Evolutionary conservation across 2,888 invertebrate species (phyloP), one percentile per base, ranked within the genome.

Genomic region (Andrena dorsata): DNA sequence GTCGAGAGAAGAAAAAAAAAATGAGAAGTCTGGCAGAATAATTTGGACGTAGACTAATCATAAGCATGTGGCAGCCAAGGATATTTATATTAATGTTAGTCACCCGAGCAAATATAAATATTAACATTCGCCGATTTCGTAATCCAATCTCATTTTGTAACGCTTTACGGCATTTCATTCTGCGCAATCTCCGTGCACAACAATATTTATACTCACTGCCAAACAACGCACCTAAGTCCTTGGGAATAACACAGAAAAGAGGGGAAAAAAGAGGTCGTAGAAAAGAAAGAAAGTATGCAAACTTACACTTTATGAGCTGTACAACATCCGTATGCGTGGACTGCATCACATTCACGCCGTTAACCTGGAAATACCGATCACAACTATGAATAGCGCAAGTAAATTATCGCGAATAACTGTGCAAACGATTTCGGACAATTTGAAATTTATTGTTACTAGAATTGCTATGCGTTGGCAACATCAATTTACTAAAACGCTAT

Each of bases 281-380:
- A 83, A 82, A 76, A 73, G 77, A 84, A 83, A 80, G 69, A 73
- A 84, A 76, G 69, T 75, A 76, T 73, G 64, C 72, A 80, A 76
- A 83, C 96, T 96, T 94, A 98, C 98, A 97, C 96, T 97, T 97
- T 92, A 99, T 99, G 94, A 99, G 96, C 91, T 97, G 97, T 91
- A 99, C 98, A 89, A 99, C 99, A 93, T 99, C 98, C 91, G 97
- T 97, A 92, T 99, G 99, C 92, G 98, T 98, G 92, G 97, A 97
- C 90, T 97, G 97, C 90, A 97, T 97, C 80, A 99, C 99, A 91
- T 98, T 96, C 86, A 97, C 96, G 83, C 98, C 98, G 95, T 99
- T 99, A 90, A 99, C 98, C 96, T 98, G 94, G 90, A 90, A 89
- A 82, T 72, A 86, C 58, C 75, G 28, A 76, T 60, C 56, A 53